Percentiles rank a stretch among this genome's conserved stretches.
These are phyloP conservation scores for pig (Sus scrofa) DNA, from an alignment of 2,113 vertebrate species.

Conservation along the genomic window DNA sequence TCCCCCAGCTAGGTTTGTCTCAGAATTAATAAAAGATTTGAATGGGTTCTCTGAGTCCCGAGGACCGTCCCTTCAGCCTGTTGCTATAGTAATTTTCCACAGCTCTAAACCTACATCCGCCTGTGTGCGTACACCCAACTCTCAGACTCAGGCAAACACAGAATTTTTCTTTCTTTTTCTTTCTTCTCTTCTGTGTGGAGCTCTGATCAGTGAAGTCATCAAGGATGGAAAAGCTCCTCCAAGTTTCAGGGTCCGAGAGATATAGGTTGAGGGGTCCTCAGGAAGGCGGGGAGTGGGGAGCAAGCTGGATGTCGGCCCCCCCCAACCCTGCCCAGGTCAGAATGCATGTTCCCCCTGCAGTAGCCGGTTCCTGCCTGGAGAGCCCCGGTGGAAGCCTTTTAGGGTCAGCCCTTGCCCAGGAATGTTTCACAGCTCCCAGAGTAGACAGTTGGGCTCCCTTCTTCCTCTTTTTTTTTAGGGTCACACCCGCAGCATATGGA, in stretches of 20 bases:
- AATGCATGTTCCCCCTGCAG: too few species aligned
- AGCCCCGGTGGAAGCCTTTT: not conserved
- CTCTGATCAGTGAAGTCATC: conserved; percentile 60
- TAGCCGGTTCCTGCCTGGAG: not conserved
- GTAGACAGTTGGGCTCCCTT: too few species aligned
- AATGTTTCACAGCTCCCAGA: not conserved
- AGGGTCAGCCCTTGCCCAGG: not conserved
- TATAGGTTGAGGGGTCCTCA: not conserved
- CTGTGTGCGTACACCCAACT: not conserved
- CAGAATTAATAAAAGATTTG: conserved; percentile 74
- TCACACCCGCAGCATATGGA: too few species aligned
- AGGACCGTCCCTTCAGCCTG: conserved; percentile 81
- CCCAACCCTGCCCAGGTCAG: not conserved
- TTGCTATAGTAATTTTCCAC: conserved; percentile 88
- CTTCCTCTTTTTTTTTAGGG: too few species aligned
- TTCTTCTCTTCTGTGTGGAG: conserved; percentile 53
- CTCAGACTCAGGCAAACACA: not conserved
- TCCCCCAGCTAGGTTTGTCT: not conserved
- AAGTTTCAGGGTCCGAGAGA: not conserved
- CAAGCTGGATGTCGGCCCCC: not conserved
- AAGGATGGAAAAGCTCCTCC: conserved; percentile 37
- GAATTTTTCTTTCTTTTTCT: conserved; percentile 14
- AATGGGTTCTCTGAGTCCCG: conserved; percentile 75
- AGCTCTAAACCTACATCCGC: conserved; percentile 65
- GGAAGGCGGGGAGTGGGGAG: not conserved